These are phyloP conservation scores for Bombus fervidus DNA, from an alignment of 1,140 invertebrate species.

Conservation along the genomic window DNA sequence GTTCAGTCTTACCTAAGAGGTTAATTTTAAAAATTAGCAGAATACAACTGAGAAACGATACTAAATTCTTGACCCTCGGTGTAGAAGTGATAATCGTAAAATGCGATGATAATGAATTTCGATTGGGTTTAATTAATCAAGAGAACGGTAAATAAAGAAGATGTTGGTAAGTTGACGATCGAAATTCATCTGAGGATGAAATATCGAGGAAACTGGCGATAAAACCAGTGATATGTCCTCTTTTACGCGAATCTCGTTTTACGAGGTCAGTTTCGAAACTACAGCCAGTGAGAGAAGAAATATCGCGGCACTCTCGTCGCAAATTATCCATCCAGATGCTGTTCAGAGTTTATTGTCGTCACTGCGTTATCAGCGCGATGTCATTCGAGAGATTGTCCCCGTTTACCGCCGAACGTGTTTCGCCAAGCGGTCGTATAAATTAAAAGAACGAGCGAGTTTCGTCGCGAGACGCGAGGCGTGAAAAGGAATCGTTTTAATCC, in stretches of 20 bases:
- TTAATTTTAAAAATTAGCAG: no score
- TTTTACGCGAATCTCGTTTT: constrained; percentile 22
- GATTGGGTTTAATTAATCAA: constrained; percentile 55
- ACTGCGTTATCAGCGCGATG: constrained; percentile 10
- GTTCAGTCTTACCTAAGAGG: no score
- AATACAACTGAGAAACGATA: no score
- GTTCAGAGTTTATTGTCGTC: constrained; percentile 18
- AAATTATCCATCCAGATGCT: constrained; percentile 17
- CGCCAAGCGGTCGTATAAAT: constrained; percentile 14
- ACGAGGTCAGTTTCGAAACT: constrained; percentile 18
- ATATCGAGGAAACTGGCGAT: constrained; percentile 40
- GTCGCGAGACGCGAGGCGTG: neutral
- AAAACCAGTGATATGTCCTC: constrained; percentile 9
- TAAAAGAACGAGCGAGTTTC: constrained; percentile 10
- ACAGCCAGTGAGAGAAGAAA: neutral
- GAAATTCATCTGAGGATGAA: constrained; percentile 42
- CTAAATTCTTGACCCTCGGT: no score
- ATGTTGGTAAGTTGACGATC: neutral
- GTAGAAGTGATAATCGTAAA: neutral
- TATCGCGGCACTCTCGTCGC: neutral
- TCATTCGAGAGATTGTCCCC: constrained; percentile 17
- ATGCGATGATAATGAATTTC: constrained; percentile 23
- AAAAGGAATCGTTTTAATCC: constrained; percentile 14
- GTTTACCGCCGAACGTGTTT: constrained; percentile 26
- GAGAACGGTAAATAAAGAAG: constrained; percentile 17